Evolutionary conservation across 1,140 invertebrate species (phyloP), one percentile per base, ranked within the genome.

Genomic region (Drosophila ironensis): DNA sequence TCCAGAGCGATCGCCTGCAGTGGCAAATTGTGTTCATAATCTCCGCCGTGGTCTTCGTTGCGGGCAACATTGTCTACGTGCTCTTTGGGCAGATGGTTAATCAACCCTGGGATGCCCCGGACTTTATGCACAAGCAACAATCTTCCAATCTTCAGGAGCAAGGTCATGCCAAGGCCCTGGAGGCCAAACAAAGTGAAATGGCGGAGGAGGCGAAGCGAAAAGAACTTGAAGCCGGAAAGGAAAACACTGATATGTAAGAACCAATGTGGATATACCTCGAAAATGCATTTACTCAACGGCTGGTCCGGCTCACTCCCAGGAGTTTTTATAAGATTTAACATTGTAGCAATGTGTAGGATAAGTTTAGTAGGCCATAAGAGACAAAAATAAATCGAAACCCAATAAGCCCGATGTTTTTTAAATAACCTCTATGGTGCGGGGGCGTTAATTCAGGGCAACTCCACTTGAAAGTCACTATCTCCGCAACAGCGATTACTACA

Each of bases 11-110:
- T 76, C 90, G 91, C 2, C 28, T 75, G 0, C 90, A 93, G 71
- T 97, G 96, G 96, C 92, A 93, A 61, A 92, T 92, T 22, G 94
- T 96, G 0, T 97, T 97, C 88, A 94, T 94, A 71, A 91, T 96
- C n/a, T 92, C 94, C 0, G 92, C 94, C 9, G 92, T 90, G 3
- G 90, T 96, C 6, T 95, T 95, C 64, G 90, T 94, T 25, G 67
- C 93, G 40, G 93, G 94, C 3, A 94, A 94, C 67, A 76, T 95
- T 0, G 90, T 94, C 37, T 97, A 95, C 72, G 53, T 95, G n/a
- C 51, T 95, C 1, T 95, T 94, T 72, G 92, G 93, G 2, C 92
- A 92, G 1, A 93, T 92, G 6, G 90, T 92, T 9, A 91, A 91
- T 19, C 93, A 94, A 67, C 82, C 91, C 0, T 95, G 94, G 94